Evolutionary conservation across 1,140 invertebrate species (phyloP).

Genomic region (Dendrolimus kikuchii): DNA sequence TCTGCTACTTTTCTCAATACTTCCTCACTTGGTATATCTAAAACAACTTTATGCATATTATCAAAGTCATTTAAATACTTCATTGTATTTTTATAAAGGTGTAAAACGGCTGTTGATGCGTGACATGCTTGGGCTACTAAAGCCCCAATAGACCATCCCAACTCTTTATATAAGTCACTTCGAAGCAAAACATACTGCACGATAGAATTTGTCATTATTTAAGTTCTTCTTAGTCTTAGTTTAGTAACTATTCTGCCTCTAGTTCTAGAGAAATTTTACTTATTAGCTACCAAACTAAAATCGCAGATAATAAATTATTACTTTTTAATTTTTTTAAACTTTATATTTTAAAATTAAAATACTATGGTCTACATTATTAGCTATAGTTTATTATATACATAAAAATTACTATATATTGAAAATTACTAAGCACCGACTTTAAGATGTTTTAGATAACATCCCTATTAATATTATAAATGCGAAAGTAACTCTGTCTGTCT

Average conservation of each 20-base stretch:
- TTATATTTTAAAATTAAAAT: no score
- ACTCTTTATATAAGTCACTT: conserved; percentile 67
- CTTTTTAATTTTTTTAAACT: no score
- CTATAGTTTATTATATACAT: no score
- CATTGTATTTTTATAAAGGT: conserved; percentile 82
- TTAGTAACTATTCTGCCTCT: conserved; percentile 2
- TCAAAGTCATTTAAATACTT: conserved; percentile 88
- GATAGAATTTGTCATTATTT: conserved; percentile 41
- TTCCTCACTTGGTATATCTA: conserved; percentile 86
- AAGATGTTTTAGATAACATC: no score
- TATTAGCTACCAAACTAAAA: no score
- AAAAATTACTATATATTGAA: no score
- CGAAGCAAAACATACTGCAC: conserved; percentile 59
- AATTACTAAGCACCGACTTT: no score
- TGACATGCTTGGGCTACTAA: conserved; percentile 96
- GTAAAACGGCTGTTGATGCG: conserved; percentile 88
- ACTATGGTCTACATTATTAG: no score
- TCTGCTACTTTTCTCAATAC: conserved; percentile 78
- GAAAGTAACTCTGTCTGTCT: no score
- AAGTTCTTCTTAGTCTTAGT: neutral
- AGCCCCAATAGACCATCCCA: conserved; percentile 92
- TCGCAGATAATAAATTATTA: no score
- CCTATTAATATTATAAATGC: no score
- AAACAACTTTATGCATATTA: conserved; percentile 96
- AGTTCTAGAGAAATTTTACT: conserved; percentile 3